phyloP scores from a whole-genome alignment of 2,797 vertebrate species.

The Anguilla megastoma region DNA sequence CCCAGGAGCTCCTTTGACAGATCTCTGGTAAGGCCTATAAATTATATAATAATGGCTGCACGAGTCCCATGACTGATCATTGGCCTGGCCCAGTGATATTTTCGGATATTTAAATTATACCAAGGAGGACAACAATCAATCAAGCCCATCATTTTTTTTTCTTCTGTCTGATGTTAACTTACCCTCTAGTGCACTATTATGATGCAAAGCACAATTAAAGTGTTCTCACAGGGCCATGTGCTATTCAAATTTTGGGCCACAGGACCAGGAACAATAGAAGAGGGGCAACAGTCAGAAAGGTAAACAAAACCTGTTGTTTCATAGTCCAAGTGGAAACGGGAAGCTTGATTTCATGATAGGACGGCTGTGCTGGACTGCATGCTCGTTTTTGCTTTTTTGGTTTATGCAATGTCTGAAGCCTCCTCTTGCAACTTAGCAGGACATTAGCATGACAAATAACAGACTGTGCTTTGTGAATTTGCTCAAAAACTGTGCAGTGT shows the following conservation, averaged over 20 bases:
- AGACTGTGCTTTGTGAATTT: neutral
- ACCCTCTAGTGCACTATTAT: neutral
- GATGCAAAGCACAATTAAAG: neutral
- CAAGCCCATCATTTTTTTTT: neutral
- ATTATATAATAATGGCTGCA: conserved; percentile 10
- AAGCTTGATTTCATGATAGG: neutral
- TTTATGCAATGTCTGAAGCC: neutral
- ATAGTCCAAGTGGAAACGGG: neutral
- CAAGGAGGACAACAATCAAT: neutral
- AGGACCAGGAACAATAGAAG: neutral
- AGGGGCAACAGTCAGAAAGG: neutral
- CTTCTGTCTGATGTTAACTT: neutral
- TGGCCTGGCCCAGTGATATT: neutral
- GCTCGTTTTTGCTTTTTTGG: neutral
- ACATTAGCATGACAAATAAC: neutral
- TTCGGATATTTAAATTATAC: conserved; percentile 2
- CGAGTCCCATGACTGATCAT: neutral
- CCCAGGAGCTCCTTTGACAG: conserved; percentile 1
- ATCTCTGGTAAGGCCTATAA: conserved; percentile 9
- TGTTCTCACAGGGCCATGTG: neutral
- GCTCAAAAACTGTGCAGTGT: neutral
- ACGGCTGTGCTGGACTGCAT: neutral
- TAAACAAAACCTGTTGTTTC: neutral
- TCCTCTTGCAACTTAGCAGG: neutral
- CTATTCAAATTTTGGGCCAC: neutral